Conservation (phyloP, 1,140 invertebrate genomes). For the Caenorhabditis tropicalis region DNA sequence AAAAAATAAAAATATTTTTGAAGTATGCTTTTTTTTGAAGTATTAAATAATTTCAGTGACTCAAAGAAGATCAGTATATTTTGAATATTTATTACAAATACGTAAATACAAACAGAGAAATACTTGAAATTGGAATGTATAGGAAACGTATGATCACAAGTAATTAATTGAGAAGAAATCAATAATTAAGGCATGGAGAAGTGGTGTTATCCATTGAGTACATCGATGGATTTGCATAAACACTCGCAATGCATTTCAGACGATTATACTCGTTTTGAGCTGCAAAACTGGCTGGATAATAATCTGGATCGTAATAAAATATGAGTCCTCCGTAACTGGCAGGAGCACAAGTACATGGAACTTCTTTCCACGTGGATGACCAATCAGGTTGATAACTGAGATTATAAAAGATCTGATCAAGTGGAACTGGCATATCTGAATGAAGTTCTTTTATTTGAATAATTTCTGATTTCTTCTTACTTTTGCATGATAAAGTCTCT, state of each 20-base stretch:
- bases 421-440: constrained; percentile 52
- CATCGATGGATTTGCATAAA: constrained; percentile 59
- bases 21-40: neutral
- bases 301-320: constrained; percentile 57
- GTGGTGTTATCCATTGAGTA: constrained; percentile 52
- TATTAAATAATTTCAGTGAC: too few relatives aligned
- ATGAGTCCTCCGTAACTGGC: constrained; percentile 56
- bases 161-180: neutral
- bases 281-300: constrained; percentile 57
- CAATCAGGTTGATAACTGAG: constrained; percentile 60
- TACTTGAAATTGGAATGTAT: constrained; percentile 17
- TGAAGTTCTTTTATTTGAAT: neutral
- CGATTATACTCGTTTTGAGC: constrained; percentile 53
- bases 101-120: neutral
- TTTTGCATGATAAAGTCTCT: constrained; percentile 63
- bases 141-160: constrained; percentile 15
- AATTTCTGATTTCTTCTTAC: constrained; percentile 53
- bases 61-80: too few relatives aligned
- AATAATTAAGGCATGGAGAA: constrained; percentile 56
- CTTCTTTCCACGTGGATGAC: constrained; percentile 59
- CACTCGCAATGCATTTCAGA: constrained; percentile 49
- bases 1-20: too few relatives aligned
- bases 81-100: too few relatives aligned
- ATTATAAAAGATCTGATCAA: constrained; percentile 53
- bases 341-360: constrained; percentile 60